Percentiles rank a stretch among this genome's conserved stretches.
phyloP scores from a whole-genome alignment of 2,797 vertebrate genomes.

The Muscicapa comitata region DNA sequence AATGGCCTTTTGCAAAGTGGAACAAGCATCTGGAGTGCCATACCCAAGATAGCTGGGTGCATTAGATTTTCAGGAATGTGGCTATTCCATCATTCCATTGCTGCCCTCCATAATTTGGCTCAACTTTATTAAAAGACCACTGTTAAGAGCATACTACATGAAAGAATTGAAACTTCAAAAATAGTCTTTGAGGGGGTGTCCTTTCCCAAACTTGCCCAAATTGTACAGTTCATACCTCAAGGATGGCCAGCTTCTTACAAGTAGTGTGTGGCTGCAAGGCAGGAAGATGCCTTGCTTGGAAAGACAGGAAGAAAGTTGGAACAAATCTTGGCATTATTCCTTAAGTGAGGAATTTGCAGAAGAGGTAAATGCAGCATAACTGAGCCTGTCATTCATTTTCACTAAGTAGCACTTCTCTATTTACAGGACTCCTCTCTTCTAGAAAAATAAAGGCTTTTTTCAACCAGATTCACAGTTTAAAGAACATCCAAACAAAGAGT shows the following conservation, averaged over 20 bases:
- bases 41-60: background rate
- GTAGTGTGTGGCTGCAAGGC: background rate
- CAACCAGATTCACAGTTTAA: background rate
- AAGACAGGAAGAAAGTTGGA: background rate
- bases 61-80: background rate
- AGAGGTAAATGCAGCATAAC: background rate
- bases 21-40: background rate
- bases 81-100: background rate
- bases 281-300: background rate
- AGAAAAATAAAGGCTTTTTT: background rate
- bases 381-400: background rate
- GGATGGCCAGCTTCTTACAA: background rate
- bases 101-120: background rate
- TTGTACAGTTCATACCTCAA: background rate
- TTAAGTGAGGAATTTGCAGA: background rate
- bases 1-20: constrained; percentile 12
- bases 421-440: background rate
- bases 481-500: background rate
- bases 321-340: background rate
- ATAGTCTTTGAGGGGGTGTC: background rate
- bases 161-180: background rate
- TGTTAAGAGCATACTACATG: background rate
- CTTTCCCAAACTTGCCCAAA: background rate
- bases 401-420: background rate
- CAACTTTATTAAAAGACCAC: background rate